phyloP scores from a whole-genome alignment of 2,113 vertebrate species.

The Apteryx mantelli region DNA sequence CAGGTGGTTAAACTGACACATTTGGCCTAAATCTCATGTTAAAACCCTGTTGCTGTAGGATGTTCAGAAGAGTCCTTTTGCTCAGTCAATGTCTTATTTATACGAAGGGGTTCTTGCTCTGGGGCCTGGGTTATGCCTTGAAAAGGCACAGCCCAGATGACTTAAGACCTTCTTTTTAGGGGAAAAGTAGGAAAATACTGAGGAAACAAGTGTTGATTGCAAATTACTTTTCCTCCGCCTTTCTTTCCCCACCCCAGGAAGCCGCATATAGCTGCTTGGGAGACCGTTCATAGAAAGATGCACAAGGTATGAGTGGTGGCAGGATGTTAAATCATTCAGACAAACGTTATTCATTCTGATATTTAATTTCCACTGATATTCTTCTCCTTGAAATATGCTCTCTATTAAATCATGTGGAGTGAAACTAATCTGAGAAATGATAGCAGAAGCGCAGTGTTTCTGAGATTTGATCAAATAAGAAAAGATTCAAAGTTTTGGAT shows the following conservation, averaged over 20 bases:
- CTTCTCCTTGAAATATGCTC: not conserved
- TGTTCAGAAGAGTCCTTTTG: not conserved
- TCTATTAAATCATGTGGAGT: not conserved
- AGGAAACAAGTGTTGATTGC: not conserved
- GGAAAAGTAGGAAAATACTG: not conserved
- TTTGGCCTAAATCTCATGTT: not conserved
- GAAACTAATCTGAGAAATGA: not conserved
- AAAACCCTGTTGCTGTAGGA: not conserved
- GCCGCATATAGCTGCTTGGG: not conserved
- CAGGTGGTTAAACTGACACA: not conserved
- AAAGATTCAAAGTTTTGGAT: not conserved
- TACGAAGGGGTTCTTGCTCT: not conserved
- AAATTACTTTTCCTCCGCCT: not conserved
- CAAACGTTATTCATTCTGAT: not conserved
- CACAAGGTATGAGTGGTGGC: not conserved
- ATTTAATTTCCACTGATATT: not conserved
- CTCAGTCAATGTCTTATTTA: accelerated
- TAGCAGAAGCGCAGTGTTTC: not conserved
- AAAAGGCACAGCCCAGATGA: not conserved
- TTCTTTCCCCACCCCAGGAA: not conserved
- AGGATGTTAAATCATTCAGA: not conserved
- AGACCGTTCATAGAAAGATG: not conserved
- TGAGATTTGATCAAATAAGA: not conserved
- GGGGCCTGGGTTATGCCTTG: not conserved
- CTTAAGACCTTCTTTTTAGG: not conserved